A percentile compares a stretch with the other conserved stretches of the same genome.
These are phyloP conservation scores for Eupithecia vulgata DNA, from an alignment of 2,888 invertebrate genomes.

Conservation along the genomic window DNA sequence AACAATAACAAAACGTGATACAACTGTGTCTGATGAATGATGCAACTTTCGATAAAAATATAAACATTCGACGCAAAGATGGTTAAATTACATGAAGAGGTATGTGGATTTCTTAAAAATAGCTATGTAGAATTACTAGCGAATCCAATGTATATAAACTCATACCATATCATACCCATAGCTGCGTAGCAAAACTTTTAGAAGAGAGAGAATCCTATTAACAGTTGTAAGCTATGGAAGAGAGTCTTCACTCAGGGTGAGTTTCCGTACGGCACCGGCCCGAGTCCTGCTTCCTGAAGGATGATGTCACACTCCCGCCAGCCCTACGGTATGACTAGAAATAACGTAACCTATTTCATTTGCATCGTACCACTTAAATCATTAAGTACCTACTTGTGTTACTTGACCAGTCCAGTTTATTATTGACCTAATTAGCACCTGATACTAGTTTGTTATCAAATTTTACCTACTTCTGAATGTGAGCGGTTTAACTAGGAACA, in stretches of 20 bases:
- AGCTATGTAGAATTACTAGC: slow-evolving; percentile 17
- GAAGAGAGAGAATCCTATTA: not conserved
- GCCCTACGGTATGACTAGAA: not conserved
- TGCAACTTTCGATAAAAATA: slow-evolving; percentile 23
- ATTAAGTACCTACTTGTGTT: not conserved
- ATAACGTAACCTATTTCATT: not conserved
- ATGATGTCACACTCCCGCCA: not conserved
- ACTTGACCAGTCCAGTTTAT: not conserved
- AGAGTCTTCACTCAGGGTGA: not conserved
- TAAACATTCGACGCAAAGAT: slow-evolving; percentile 29
- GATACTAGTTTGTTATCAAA: not conserved
- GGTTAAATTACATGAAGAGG: slow-evolving; percentile 37
- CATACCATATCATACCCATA: slow-evolving; percentile 4
- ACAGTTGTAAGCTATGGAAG: not conserved
- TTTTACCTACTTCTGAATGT: not conserved
- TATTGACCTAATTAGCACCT: not conserved
- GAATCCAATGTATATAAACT: slow-evolving; percentile 7
- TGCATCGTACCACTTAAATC: not conserved
- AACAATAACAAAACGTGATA: slow-evolving; percentile 25
- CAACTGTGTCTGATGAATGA: slow-evolving; percentile 26
- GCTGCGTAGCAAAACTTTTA: not conserved
- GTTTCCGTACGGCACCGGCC: not conserved
- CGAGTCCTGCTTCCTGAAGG: not conserved
- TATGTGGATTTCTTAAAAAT: slow-evolving; percentile 22
- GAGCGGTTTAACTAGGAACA: not conserved